These are phyloP conservation scores for Holothuria glaberrima DNA, from an alignment of 35 echinoderm and acorn worm species.

Conservation along the genomic window DNA sequence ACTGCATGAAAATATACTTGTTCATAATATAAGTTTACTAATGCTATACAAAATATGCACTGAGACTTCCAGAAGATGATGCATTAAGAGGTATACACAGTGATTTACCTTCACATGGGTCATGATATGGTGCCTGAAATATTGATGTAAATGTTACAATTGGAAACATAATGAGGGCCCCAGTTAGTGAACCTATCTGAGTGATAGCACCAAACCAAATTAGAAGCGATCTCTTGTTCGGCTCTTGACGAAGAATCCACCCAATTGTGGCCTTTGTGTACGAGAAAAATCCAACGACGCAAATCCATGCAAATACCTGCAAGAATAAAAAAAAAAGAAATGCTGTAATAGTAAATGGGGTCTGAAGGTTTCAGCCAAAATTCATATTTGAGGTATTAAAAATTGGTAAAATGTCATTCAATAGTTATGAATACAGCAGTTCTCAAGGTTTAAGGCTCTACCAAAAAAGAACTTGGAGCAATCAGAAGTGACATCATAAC, in stretches of 20 bases:
- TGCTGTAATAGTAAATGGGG: no score
- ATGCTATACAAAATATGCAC: background rate
- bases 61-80: background rate
- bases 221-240: conserved; percentile 69
- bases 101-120: conserved; percentile 32
- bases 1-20: no score
- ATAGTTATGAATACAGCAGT: no score
- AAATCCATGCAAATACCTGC: conserved; percentile 88
- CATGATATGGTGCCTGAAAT: conserved; percentile 6
- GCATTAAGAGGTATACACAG: background rate
- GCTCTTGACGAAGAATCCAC: conserved; percentile 86
- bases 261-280: conserved; percentile 93
- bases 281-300: conserved; percentile 67
- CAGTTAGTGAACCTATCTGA: conserved; percentile 82
- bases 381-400: no score
- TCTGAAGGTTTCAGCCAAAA: no score
- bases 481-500: background rate
- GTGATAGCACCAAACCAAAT: conserved; percentile 92
- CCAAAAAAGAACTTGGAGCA: no score
- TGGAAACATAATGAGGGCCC: conserved; percentile 91
- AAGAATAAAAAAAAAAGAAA: background rate
- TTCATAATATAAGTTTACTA: no score
- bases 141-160: conserved; percentile 61
- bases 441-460: no score
- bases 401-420: no score